A percentile compares a stretch with the other conserved stretches of the same genome.
Conservation (phyloP, 2,113 vertebrate species). For the Gymnarchus niloticus region DNA sequence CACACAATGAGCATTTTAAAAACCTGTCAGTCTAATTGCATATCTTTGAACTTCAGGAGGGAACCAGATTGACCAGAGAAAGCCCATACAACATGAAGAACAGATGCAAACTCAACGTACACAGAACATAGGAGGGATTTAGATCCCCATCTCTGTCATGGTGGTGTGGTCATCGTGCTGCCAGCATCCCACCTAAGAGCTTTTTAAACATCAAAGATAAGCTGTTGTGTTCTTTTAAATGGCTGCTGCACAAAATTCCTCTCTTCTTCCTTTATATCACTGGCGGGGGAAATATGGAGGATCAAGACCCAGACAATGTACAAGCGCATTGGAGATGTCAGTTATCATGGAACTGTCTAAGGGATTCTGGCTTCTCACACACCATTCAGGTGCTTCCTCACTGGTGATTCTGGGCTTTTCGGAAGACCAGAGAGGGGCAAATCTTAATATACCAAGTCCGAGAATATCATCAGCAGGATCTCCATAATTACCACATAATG, state of each 20-base stretch:
- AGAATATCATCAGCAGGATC: too few species aligned
- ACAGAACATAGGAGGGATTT: too few species aligned
- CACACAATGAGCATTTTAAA: background rate
- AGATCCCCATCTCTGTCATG: too few species aligned
- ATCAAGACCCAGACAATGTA: background rate
- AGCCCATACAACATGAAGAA: too few species aligned
- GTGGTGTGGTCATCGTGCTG: too few species aligned
- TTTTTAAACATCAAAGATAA: background rate
- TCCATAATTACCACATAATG: too few species aligned
- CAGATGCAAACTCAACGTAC: too few species aligned
- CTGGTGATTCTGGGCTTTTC: background rate
- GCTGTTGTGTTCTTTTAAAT: background rate
- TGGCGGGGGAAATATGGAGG: background rate
- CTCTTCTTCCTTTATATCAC: background rate
- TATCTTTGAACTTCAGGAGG: background rate
- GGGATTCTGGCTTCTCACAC: background rate
- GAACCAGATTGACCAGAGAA: too few species aligned
- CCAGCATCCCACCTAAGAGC: too few species aligned
- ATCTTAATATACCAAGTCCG: too few species aligned
- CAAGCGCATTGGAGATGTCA: background rate
- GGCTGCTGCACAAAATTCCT: background rate
- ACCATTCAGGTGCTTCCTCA: too few species aligned
- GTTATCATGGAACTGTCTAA: background rate
- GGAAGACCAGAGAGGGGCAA: background rate
- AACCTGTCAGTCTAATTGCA: background rate